Base-by-base conservation (phyloP, 2,888 invertebrate species). In the Tridacna gigas region DNA sequence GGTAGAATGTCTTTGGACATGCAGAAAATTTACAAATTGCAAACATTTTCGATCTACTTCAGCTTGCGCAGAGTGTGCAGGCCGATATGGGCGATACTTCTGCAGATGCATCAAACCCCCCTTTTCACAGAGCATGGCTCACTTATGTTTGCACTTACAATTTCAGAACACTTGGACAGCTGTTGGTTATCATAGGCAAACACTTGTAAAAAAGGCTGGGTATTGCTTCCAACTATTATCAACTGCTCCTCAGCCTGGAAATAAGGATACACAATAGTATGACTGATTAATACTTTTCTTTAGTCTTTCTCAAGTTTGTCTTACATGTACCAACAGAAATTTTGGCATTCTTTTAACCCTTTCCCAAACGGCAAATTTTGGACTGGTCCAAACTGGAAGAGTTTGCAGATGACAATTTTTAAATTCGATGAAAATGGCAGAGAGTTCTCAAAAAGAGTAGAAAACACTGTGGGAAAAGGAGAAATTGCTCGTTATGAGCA, bases 171-270 rank as follows among this genome's bases (percentile, higher is more conserved):
- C 77, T 91, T 91, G 28, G 67, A 65, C 26, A 85, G 67, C 37
- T 73, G 67, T 13, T 86, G 76, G 25, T 90, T 89, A 11, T 85
- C 67, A 48, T 91, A 74, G 20, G 86, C 86, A 79, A 88, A 94
- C 37, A 93, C 88, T 48, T 93, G 93, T 45, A 94, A 82, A 28
- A 89, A 79, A 37, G 85, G 88, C 84, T 93, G 93, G 20, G 88
- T 88, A 86, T 93, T 93, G 84, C 93, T 92, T 11, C 93, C 93
- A 11, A 94, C 92, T 12, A 92, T 80, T 15, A 91, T 81, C 60
- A 85, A 83, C 47, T 87, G 84, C 67, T 75, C 63, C 11, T 61
- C 65, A 47, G 60, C 45, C 78, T 82, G 78, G 22, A 82, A 74
- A 60, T 69, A 26, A 67, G 22, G 18, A 37, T 37, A 7, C 7